A percentile compares a stretch with the other conserved stretches of the same genome.
Evolutionary conservation across 2,888 invertebrate genomes (phyloP).

Genomic region (Pediacus dermestoides): DNA sequence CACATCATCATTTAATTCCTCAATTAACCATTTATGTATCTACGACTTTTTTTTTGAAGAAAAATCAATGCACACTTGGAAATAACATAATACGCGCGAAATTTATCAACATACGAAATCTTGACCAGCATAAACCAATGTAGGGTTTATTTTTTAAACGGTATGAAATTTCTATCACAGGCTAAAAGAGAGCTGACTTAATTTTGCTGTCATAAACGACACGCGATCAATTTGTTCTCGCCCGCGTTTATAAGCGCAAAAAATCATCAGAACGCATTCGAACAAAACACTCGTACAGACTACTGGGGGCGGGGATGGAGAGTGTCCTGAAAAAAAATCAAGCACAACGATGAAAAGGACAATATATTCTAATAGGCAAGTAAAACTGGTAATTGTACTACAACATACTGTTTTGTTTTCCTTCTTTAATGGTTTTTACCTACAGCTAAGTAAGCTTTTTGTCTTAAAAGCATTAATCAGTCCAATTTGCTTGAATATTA

Average conservation of each 20-base stretch:
- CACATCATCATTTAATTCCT: too few relatives aligned
- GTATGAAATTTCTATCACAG: conserved; percentile 45
- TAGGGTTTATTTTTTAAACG: conserved; percentile 26
- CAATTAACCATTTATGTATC: too few relatives aligned
- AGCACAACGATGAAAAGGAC: conserved; percentile 26
- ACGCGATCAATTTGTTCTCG: too few relatives aligned
- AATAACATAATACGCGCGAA: conserved; percentile 4
- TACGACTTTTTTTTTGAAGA: too few relatives aligned
- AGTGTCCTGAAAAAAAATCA: conserved; percentile 20
- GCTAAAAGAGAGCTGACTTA: conserved; percentile 46
- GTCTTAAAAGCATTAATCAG: conserved; percentile 44
- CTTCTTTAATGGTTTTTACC: conserved; percentile 21
- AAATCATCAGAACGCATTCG: conserved; percentile 23
- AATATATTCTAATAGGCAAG: conserved; percentile 35
- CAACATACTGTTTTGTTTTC: conserved; percentile 28
- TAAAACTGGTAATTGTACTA: conserved; percentile 44
- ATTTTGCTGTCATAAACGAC: too few relatives aligned
- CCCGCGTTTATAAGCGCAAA: too few relatives aligned
- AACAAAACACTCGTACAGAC: conserved; percentile 26
- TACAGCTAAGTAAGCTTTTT: conserved; percentile 32
- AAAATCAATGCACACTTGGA: conserved; percentile 27
- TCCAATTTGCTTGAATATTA: conserved; percentile 43
- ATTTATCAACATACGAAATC: conserved; percentile 16
- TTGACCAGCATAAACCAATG: conserved; percentile 26
- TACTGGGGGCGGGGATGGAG: conserved; percentile 19